phyloP scores from a whole-genome alignment of 2,113 vertebrate species.

The Benitochromis conjunctus region DNA sequence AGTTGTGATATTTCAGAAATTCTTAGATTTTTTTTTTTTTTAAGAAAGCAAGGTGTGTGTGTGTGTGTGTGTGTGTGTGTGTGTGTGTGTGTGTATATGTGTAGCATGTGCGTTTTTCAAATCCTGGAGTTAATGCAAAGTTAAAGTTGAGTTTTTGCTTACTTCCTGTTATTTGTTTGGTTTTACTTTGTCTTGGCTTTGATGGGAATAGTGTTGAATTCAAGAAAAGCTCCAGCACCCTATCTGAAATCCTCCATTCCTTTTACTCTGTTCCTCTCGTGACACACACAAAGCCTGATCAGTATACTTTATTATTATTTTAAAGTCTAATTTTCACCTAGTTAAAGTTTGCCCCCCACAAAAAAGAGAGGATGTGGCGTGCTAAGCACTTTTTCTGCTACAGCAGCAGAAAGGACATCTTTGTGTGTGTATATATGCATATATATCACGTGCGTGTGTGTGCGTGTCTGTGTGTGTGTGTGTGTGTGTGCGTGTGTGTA shows the following conservation, averaged over 20 bases:
- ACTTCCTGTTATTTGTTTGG: not conserved
- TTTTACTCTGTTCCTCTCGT: not conserved
- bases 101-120: too few species aligned
- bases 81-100: slow-evolving; percentile 47
- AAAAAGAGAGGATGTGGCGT: slow-evolving; percentile 28
- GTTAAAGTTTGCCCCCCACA: slow-evolving; percentile 50
- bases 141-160: not conserved
- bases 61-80: not conserved
- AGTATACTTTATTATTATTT: slow-evolving; percentile 38
- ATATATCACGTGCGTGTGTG: not conserved
- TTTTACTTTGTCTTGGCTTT: not conserved
- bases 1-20: too few species aligned
- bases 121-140: too few species aligned
- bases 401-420: slow-evolving; percentile 56
- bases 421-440: slow-evolving; percentile 5
- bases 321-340: slow-evolving; percentile 60
- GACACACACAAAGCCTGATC: not conserved
- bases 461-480: not conserved
- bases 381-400: slow-evolving; percentile 72
- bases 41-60: too few species aligned
- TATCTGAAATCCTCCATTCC: not conserved
- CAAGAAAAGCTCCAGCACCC: not conserved
- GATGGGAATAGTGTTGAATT: not conserved
- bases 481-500: slow-evolving; percentile 37
- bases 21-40: not conserved